These are phyloP conservation scores for Grapholita molesta DNA, from an alignment of 1,140 invertebrate species.

Conservation along the genomic window DNA sequence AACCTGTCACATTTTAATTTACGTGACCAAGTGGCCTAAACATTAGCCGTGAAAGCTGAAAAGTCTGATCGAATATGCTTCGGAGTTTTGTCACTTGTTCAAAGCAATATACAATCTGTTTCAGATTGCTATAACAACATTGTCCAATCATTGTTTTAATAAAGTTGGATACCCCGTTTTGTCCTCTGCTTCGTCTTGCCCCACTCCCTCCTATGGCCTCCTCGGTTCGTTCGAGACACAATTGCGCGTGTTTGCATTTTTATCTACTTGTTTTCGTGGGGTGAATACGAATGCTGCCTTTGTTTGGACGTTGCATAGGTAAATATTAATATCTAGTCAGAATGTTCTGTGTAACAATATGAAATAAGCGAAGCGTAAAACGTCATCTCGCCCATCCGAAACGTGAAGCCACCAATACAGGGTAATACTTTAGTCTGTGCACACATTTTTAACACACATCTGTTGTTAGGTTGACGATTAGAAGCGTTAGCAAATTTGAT, in stretches of 20 bases:
- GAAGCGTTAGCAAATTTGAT: background rate
- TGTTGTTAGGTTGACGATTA: background rate
- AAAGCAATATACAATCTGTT: no score
- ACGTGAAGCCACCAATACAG: background rate
- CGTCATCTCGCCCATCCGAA: background rate
- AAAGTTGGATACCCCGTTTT: background rate
- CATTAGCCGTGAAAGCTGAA: no score
- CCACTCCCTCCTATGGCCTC: conserved; percentile 26
- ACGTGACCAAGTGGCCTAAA: no score
- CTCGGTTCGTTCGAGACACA: conserved; percentile 62
- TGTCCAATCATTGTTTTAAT: background rate
- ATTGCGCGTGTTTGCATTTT: conserved; percentile 74
- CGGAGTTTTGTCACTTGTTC: no score
- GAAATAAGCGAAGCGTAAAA: conserved; percentile 8
- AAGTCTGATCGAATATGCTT: no score
- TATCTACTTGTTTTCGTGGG: conserved; percentile 71
- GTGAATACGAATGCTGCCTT: conserved; percentile 66
- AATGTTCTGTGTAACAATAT: conserved; percentile 29
- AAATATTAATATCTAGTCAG: conserved; percentile 52
- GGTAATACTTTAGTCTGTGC: background rate
- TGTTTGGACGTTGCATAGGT: conserved; percentile 53
- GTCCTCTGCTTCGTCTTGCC: background rate
- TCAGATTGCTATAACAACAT: no score
- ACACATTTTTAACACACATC: background rate
- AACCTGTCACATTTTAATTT: no score